A percentile compares a stretch with the other conserved stretches of the same genome.
These are phyloP conservation scores for Bryconaethiops microstoma DNA, from an alignment of 2,797 vertebrate genomes.

Conservation along the genomic window DNA sequence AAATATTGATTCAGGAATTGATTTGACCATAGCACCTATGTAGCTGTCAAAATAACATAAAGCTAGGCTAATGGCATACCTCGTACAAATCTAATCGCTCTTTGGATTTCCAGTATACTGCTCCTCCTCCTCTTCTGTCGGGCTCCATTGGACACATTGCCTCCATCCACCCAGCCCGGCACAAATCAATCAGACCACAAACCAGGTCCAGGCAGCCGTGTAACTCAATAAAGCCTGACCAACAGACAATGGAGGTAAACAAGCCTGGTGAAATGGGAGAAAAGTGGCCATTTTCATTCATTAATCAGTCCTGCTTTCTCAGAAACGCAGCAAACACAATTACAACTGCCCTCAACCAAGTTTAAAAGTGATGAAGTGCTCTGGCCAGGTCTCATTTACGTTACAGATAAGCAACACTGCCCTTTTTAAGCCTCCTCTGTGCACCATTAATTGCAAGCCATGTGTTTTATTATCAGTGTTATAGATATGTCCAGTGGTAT, in stretches of 20 bases:
- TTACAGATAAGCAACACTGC: constrained; percentile 66
- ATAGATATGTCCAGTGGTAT: too few relatives aligned
- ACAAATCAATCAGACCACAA: constrained; percentile 80
- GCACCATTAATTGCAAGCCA: background rate
- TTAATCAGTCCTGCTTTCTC: constrained; percentile 70
- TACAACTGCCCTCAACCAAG: constrained; percentile 70
- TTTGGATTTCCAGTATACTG: constrained; percentile 66
- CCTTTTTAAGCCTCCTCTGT: constrained; percentile 10
- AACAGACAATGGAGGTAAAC: constrained; percentile 80
- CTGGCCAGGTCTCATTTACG: constrained; percentile 74
- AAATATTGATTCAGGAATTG: constrained; percentile 5
- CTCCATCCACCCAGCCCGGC: constrained; percentile 77
- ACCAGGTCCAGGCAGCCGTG: constrained; percentile 66
- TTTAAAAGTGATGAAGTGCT: constrained; percentile 79
- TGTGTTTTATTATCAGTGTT: background rate
- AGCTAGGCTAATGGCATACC: constrained; percentile 9
- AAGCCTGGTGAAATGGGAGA: constrained; percentile 64
- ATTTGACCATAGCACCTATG: background rate
- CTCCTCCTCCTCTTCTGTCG: constrained; percentile 64
- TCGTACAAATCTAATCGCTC: constrained; percentile 67
- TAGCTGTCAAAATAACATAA: constrained; percentile 7
- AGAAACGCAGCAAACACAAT: constrained; percentile 77
- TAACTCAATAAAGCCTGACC: constrained; percentile 76
- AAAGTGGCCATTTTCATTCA: constrained; percentile 66
- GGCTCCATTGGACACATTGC: constrained; percentile 71